These are phyloP conservation scores for Malthinus seriepunctatus DNA, from an alignment of 2,888 invertebrate genomes.

Conservation along the genomic window DNA sequence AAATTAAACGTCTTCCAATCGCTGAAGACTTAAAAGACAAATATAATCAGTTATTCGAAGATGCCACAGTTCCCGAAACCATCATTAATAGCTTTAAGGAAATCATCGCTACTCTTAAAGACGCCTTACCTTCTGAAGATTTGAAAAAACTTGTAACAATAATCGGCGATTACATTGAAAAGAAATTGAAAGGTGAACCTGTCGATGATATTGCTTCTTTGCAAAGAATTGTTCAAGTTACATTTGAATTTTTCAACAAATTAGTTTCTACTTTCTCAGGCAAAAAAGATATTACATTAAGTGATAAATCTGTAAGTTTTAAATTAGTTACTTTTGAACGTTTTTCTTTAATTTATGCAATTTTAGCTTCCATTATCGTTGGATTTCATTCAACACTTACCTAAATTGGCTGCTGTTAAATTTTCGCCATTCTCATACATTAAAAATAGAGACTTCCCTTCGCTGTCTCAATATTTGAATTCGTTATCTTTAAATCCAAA, in stretches of 20 bases:
- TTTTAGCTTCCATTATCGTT: slow-evolving; percentile 41
- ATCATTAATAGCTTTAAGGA: slow-evolving; percentile 60
- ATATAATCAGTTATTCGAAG: slow-evolving; percentile 44
- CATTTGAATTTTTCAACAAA: slow-evolving; percentile 46
- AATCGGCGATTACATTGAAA: slow-evolving; percentile 64
- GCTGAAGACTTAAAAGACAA: slow-evolving; percentile 56
- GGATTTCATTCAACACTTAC: slow-evolving; percentile 56
- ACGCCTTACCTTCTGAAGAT: slow-evolving; percentile 67
- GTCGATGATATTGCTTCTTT: slow-evolving; percentile 68
- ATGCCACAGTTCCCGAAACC: slow-evolving; percentile 61
- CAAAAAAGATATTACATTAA: slow-evolving; percentile 48
- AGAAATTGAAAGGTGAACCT: slow-evolving; percentile 63
- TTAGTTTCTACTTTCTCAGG: slow-evolving; percentile 54
- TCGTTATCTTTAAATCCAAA: slow-evolving; percentile 58
- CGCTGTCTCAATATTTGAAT: slow-evolving; percentile 57
- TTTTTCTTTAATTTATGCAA: not conserved
- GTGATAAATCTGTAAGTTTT: slow-evolving; percentile 21
- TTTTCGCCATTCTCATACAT: slow-evolving; percentile 66
- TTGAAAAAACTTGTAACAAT: slow-evolving; percentile 63
- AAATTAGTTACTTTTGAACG: not conserved
- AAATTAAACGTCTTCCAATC: slow-evolving; percentile 60
- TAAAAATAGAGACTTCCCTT: slow-evolving; percentile 63
- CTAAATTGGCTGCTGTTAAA: slow-evolving; percentile 61
- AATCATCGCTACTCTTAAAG: slow-evolving; percentile 59
- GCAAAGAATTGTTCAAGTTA: slow-evolving; percentile 63